These are phyloP conservation scores for Philereme transversata DNA, from an alignment of 2,888 invertebrate species.

Conservation along the genomic window DNA sequence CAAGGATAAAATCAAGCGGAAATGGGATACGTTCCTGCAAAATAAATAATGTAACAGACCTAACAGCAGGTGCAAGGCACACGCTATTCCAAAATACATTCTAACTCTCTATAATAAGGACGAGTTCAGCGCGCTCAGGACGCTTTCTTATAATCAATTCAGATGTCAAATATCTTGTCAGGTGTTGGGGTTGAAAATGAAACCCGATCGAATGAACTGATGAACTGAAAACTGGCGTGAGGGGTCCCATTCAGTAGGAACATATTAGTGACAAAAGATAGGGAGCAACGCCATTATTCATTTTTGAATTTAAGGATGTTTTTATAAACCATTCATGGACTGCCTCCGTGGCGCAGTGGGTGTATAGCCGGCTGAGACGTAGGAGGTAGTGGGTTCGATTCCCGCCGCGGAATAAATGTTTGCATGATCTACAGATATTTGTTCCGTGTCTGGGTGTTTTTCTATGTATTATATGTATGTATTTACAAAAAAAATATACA, in stretches of 20 bases:
- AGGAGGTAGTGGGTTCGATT: no score
- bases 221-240: conserved; percentile 18
- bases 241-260: background rate
- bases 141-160: conserved; percentile 25
- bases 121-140: background rate
- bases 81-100: background rate
- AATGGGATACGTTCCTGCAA: conserved; percentile 26
- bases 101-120: background rate
- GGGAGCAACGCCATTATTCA: no score
- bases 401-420: no score
- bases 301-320: no score
- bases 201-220: conserved; percentile 12
- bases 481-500: no score
- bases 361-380: no score
- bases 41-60: conserved; percentile 26
- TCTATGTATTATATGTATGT: no score
- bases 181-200: conserved; percentile 13
- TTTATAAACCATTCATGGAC: no score
- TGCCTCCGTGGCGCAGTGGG: no score
- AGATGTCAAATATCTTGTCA: conserved; percentile 26
- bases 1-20: conserved; percentile 21
- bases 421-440: no score
- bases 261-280: background rate
- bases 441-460: no score
- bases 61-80: conserved; percentile 13